These are phyloP conservation scores for Peromyscus californicus DNA, from an alignment of 2,113 vertebrate genomes.

Conservation along the genomic window DNA sequence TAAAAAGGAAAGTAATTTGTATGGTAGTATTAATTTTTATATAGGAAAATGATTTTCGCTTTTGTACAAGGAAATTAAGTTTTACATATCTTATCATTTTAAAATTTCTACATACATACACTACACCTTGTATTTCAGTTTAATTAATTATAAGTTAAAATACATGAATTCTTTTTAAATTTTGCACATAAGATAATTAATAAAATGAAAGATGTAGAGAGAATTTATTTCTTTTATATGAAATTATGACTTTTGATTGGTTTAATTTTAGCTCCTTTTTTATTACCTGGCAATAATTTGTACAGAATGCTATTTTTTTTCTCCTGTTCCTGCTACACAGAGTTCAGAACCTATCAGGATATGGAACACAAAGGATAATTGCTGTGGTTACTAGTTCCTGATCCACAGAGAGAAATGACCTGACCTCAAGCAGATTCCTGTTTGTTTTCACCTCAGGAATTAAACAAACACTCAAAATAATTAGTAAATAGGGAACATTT, in stretches of 20 bases:
- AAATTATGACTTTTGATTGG: not conserved
- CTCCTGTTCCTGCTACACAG: not conserved
- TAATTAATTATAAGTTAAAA: not conserved
- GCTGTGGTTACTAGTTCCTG: not conserved
- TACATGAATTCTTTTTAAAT: not conserved
- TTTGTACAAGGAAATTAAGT: slow-evolving; percentile 2
- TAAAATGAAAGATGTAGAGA: not conserved
- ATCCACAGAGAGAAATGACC: not conserved
- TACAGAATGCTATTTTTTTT: not conserved
- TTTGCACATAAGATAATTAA: not conserved
- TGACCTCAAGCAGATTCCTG: not conserved
- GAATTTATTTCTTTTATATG: not conserved
- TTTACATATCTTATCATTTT: not conserved
- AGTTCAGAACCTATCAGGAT: not conserved
- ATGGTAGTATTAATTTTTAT: not conserved
- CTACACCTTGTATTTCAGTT: not conserved
- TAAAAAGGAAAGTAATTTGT: not conserved
- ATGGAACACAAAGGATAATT: not conserved
- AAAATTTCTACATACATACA: not conserved
- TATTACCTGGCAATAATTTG: not conserved
- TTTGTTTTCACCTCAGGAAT: not conserved
- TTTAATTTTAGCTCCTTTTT: slow-evolving; percentile 20
- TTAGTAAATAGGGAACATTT: not conserved
- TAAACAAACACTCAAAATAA: not conserved
- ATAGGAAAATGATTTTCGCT: not conserved